phyloP scores from a whole-genome alignment of 2,113 vertebrate genomes.

The Tinamus guttatus region DNA sequence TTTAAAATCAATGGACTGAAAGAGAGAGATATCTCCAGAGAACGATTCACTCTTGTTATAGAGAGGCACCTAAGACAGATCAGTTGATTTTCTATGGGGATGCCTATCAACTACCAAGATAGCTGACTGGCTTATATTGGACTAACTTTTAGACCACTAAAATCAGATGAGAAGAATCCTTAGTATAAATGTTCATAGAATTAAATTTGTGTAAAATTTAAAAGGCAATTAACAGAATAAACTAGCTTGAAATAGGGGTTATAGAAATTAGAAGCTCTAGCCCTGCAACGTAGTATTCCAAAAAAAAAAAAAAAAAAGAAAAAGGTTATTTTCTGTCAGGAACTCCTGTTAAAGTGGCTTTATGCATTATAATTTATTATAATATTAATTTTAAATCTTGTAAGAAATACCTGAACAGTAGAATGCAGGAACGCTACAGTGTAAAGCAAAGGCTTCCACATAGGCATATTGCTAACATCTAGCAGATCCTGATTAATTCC shows the following conservation, averaged over 20 bases:
- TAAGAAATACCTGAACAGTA: slow-evolving; percentile 78
- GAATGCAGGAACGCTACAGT: slow-evolving; percentile 83
- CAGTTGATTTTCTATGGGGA: neutral
- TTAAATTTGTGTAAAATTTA: neutral
- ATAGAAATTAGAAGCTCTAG: neutral
- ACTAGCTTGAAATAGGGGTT: neutral
- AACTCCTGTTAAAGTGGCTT: neutral
- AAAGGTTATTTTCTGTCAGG: too few species aligned
- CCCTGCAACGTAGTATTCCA: neutral
- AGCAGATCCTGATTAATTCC: slow-evolving; percentile 81
- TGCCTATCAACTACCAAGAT: neutral
- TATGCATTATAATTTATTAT: neutral
- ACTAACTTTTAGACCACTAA: neutral
- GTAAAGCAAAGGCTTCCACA: slow-evolving; percentile 84
- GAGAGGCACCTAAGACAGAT: neutral
- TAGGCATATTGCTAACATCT: slow-evolving; percentile 77
- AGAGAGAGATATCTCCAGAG: neutral
- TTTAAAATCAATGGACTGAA: neutral
- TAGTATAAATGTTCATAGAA: neutral
- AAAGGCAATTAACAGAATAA: neutral
- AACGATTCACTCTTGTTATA: neutral
- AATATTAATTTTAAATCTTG: neutral
- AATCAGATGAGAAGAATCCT: neutral
- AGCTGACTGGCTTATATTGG: neutral
- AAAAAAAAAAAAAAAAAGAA: too few species aligned